A percentile compares a stretch with the other conserved stretches of the same genome.
These are phyloP conservation scores for Anhinga rufa DNA, from an alignment of 2,113 vertebrate genomes.

Conservation along the genomic window DNA sequence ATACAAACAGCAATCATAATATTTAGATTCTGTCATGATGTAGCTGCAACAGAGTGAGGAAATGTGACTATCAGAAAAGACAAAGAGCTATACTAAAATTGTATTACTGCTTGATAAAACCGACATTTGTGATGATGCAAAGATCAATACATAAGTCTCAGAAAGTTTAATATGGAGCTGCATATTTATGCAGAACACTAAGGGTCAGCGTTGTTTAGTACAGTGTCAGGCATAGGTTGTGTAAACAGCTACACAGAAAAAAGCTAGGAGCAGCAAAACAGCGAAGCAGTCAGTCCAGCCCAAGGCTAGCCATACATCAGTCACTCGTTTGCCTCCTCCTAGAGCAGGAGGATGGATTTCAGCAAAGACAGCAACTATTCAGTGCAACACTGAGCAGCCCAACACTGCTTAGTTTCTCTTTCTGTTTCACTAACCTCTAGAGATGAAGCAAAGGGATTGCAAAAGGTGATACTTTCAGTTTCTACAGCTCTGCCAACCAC, in stretches of 20 bases:
- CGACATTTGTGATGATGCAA: too few species aligned
- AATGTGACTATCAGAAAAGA: not conserved
- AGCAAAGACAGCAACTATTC: not conserved
- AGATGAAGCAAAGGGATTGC: not conserved
- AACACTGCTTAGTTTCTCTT: not conserved
- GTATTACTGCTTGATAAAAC: not conserved
- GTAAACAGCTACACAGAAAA: not conserved
- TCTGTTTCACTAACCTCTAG: not conserved
- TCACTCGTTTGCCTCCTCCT: rapidly evolving
- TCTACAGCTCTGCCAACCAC: not conserved
- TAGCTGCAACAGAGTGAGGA: not conserved
- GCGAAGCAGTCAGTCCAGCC: not conserved
- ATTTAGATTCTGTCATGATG: not conserved
- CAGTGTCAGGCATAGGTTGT: not conserved
- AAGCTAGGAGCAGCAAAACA: not conserved
- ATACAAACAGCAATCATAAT: not conserved
- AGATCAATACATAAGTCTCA: not conserved
- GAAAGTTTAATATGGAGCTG: not conserved
- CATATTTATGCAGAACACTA: not conserved
- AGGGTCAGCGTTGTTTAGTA: not conserved
- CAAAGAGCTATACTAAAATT: not conserved
- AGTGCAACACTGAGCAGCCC: not conserved
- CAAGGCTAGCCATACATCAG: too few species aligned
- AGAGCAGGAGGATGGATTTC: not conserved
- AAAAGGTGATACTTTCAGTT: not conserved